Evolutionary conservation across 2,797 vertebrate species (phyloP).

Genomic region (Mormyrus hasselquistii): DNA sequence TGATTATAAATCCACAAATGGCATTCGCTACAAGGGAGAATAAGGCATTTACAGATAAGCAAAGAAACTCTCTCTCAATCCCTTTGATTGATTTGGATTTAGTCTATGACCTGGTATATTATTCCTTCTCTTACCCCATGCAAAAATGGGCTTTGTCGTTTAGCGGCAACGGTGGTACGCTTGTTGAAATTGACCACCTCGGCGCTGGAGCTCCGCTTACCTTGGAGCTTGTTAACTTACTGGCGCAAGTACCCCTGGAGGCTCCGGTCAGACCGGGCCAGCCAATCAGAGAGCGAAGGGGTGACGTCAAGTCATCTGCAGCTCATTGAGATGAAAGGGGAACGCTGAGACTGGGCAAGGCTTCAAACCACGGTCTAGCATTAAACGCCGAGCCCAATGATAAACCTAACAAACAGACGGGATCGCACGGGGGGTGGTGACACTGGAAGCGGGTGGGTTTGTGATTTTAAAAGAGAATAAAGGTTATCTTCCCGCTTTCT

Average conservation of each 20-base stretch:
- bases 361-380: conserved; percentile 49
- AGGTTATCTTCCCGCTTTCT: neutral
- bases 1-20: neutral
- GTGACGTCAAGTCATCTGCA: conserved; percentile 77
- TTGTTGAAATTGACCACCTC: conserved; percentile 8
- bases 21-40: neutral
- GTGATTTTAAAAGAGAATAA: conserved; percentile 19
- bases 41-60: neutral
- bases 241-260: conserved; percentile 9
- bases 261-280: conserved; percentile 38
- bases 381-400: conserved; percentile 27
- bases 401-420: conserved; percentile 28
- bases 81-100: neutral
- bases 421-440: conserved; percentile 14
- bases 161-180: neutral
- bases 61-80: neutral
- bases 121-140: neutral
- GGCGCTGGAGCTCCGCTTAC: neutral
- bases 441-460: neutral
- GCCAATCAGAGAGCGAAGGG: conserved; percentile 61
- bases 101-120: neutral
- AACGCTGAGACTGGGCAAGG: conserved; percentile 64
- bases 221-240: conserved; percentile 20
- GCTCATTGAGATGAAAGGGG: conserved; percentile 71
- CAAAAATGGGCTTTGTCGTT: neutral